phyloP scores from a whole-genome alignment of 2,797 vertebrate genomes.

The Macroramphosus scolopax region DNA sequence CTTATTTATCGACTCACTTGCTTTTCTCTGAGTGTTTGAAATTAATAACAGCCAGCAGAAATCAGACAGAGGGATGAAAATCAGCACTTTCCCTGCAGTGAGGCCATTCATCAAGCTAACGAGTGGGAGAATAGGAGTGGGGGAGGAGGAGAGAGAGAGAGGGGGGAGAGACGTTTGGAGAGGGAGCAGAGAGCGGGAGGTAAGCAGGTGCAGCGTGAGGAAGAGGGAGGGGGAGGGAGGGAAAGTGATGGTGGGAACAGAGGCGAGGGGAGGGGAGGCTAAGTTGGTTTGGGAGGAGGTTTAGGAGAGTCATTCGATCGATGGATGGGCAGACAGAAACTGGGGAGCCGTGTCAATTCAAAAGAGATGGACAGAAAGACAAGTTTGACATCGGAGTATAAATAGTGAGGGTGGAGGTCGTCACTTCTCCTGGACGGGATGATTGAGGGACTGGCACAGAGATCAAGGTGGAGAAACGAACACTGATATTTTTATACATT shows the following conservation, averaged over 20 bases:
- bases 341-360: no score
- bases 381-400: conserved; percentile 52
- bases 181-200: conserved; percentile 58
- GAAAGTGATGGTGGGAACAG: conserved; percentile 41
- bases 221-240: conserved; percentile 11
- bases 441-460: no score
- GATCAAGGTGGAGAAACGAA: no score
- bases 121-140: conserved; percentile 83
- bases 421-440: no score
- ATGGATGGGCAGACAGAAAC: no score
- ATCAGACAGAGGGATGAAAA: conserved; percentile 95
- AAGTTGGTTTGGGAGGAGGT: conserved; percentile 49
- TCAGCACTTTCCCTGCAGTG: conserved; percentile 92
- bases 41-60: conserved; percentile 95
- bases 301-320: conserved; percentile 58
- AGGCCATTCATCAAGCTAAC: conserved; percentile 99
- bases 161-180: conserved; percentile 56
- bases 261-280: conserved; percentile 37
- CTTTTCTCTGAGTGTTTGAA: conserved; percentile 91
- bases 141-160: conserved; percentile 71
- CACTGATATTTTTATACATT: no score
- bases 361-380: conserved; percentile 39
- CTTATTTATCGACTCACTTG: conserved; percentile 84
- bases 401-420: conserved; percentile 43
- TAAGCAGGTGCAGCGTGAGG: conserved; percentile 67